Evolutionary conservation across 1,140 invertebrate species (phyloP), one percentile per base, ranked within the genome.

Genomic region (Battus philenor): DNA sequence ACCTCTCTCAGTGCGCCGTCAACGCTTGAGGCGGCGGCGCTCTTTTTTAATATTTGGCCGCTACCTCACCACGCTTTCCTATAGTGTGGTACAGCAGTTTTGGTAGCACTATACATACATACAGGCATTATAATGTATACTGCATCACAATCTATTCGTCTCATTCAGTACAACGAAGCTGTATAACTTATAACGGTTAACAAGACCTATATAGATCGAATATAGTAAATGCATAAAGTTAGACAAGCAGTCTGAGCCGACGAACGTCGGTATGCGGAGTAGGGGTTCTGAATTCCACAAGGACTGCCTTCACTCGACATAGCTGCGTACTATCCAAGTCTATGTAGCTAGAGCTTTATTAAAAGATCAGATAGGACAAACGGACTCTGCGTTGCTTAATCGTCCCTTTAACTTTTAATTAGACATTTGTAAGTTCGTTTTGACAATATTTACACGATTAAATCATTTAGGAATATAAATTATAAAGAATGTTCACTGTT

Each of bases 251-350:
- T 41, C 38, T 41, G 24, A 27, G 38, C 26, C 2, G n/a, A 27
- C 38, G 24, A 41, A 29, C 29, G 24, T 13, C 20, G 10, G 12
- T 4, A 10, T 4, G 8, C n/a, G 31, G 13, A 17, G 15, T 33
- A 16, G 32, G 41, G 22, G 26, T 17, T 29, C 43, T 16, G 47
- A 53, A 58, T 58, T 53, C 50, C 50, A 17, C 26, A 43, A 46
- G 46, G 30, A 45, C 38, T 58, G 44, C 50, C 55, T 58, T 53
- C 55, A 58, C 55, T 44, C 46, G 55, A 57, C 50, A 49, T 57
- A 57, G 34, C 41, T 20, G 8, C 7, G 48, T 22, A 48, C 41
- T 33, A 17, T 44, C 30, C 38, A 45, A 44, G 38, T 46, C 52
- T 49, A 57, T 45, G 34, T 45, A 44, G 29, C 44, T 16, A 36